Conservation (phyloP, 2,888 invertebrate genomes). For the Dryococelus australis region DNA sequence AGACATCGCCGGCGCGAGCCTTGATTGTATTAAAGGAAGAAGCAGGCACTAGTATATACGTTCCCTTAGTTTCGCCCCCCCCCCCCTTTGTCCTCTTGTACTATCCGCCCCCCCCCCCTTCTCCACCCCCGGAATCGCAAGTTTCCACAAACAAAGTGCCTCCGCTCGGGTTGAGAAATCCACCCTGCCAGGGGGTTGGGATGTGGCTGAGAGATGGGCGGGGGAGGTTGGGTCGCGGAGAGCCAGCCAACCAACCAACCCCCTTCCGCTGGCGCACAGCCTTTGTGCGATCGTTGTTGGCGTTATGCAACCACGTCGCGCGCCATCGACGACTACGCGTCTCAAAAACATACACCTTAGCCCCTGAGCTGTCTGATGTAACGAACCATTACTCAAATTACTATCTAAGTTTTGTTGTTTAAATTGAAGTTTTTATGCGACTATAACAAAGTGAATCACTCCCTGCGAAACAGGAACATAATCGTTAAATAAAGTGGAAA, state of each 20-base stretch:
- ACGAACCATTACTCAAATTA: too few species aligned
- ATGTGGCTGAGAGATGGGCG: neutral
- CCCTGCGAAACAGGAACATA: too few species aligned
- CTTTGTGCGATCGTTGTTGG: constrained; percentile 10
- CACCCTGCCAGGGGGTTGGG: neutral
- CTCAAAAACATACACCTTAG: neutral
- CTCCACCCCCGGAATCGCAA: neutral
- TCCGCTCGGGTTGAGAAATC: constrained; percentile 2
- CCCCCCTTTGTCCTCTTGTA: neutral
- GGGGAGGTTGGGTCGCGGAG: neutral
- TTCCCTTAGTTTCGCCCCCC: too few species aligned
- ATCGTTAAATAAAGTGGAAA: too few species aligned
- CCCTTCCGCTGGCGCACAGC: neutral
- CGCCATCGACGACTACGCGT: neutral
- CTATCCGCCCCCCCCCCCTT: too few species aligned
- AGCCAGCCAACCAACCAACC: neutral
- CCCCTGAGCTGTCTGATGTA: too few species aligned
- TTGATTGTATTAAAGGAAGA: neutral
- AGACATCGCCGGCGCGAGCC: neutral
- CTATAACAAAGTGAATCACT: too few species aligned
- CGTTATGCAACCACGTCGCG: neutral
- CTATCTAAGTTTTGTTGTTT: too few species aligned
- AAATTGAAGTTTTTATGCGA: too few species aligned
- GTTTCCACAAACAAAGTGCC: neutral
- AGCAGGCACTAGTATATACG: too few species aligned